Evolutionary conservation across 1,140 invertebrate genomes (phyloP).

Genomic region (Oryzaephilus surinamensis): DNA sequence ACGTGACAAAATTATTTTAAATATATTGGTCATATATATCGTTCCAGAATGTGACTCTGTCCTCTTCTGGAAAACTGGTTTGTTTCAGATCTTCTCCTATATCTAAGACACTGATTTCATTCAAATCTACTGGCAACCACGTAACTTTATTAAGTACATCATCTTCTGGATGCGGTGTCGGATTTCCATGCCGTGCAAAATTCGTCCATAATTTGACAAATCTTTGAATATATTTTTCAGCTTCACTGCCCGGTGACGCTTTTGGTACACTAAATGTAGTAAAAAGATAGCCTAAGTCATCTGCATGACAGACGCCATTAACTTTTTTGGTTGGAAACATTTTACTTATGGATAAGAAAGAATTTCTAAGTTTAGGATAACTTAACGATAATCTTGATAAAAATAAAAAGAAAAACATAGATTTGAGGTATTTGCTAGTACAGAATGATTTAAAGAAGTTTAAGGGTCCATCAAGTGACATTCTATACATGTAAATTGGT

Average conservation of each 20-base stretch:
- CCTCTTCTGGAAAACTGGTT: constrained; percentile 15
- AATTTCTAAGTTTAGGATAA: background rate
- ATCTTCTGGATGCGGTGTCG: constrained; percentile 1
- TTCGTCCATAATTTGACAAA: constrained; percentile 36
- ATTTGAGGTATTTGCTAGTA: background rate
- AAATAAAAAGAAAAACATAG: constrained; percentile 1
- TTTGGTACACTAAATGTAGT: constrained; percentile 7
- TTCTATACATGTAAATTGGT: background rate
- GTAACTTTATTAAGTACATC: constrained; percentile 26
- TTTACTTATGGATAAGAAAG: background rate
- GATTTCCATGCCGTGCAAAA: constrained; percentile 34
- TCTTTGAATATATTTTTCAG: constrained; percentile 9
- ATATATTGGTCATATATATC: too few relatives aligned
- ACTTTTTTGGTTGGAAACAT: background rate
- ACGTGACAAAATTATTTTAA: too few relatives aligned
- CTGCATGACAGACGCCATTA: constrained; percentile 15
- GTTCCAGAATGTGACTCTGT: constrained; percentile 25
- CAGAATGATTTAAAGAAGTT: too few relatives aligned
- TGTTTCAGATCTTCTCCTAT: constrained; percentile 20
- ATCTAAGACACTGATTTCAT: constrained; percentile 12
- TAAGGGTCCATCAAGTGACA: background rate
- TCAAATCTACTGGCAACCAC: background rate
- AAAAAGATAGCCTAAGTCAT: constrained; percentile 20
- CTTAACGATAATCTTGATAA: background rate
- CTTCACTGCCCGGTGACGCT: constrained; percentile 5